Percentiles rank a stretch among this genome's conserved stretches.
phyloP scores from a whole-genome alignment of 2,797 vertebrate genomes.

The Bovichtus variegatus region DNA sequence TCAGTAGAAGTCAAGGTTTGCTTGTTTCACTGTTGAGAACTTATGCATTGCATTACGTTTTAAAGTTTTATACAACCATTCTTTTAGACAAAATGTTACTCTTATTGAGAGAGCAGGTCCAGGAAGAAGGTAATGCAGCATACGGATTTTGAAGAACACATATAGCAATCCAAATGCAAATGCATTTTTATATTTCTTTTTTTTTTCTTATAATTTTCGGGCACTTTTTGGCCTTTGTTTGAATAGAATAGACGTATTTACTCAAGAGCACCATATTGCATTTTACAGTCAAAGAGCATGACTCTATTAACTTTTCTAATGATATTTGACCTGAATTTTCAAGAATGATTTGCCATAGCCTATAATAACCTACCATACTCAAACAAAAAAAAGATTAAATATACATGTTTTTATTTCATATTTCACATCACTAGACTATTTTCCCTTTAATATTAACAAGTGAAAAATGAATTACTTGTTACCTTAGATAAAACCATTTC shows the following conservation, averaged over 20 bases:
- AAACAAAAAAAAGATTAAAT: not conserved
- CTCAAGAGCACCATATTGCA: too few relatives aligned
- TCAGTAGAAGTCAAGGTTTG: not conserved
- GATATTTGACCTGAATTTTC: not conserved
- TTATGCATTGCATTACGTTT: not conserved
- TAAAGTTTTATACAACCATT: not conserved
- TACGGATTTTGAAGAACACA: not conserved
- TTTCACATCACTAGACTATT: too few relatives aligned
- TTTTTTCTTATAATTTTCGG: too few relatives aligned
- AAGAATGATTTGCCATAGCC: not conserved
- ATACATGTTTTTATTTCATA: not conserved
- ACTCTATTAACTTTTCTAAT: not conserved
- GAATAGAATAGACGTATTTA: too few relatives aligned
- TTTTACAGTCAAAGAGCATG: not conserved
- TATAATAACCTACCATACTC: not conserved
- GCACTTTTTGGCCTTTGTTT: not conserved
- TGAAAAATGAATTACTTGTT: not conserved
- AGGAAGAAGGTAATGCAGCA: not conserved
- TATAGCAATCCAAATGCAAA: not conserved
- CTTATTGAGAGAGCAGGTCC: not conserved
- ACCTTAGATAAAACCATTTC: too few relatives aligned
- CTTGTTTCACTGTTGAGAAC: constrained; percentile 21
- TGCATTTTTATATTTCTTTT: not conserved
- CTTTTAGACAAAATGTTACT: not conserved
- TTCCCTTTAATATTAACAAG: not conserved